A percentile compares a stretch with the other conserved stretches of the same genome.
Conservation (phyloP, 2,113 vertebrate species). For the Nyctereutes procyonoides region DNA sequence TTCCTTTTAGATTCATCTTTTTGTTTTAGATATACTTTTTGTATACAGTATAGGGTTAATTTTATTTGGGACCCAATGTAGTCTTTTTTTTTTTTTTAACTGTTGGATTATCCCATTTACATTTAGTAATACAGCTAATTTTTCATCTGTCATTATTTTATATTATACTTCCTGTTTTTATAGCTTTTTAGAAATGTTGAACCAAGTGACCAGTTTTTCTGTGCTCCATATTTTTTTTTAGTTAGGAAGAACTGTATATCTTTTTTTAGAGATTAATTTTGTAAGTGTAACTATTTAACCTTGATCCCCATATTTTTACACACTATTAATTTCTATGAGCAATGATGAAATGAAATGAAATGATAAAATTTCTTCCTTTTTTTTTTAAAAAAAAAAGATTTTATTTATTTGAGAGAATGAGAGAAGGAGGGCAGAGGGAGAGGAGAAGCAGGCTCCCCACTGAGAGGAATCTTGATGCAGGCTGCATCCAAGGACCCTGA, state of each 20-base stretch:
- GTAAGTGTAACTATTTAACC: not conserved
- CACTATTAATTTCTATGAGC: not conserved
- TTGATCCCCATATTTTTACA: not conserved
- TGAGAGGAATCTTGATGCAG: not conserved
- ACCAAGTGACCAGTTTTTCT: not conserved
- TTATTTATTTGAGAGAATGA: not conserved
- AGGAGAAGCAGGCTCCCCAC: not conserved
- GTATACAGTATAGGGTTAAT: not conserved
- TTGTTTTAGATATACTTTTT: not conserved
- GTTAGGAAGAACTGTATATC: not conserved
- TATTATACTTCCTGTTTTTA: not conserved
- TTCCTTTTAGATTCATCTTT: not conserved
- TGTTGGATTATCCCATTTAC: not conserved
- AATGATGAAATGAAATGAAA: not conserved
- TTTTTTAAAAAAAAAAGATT: not conserved
- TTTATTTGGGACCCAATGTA: not conserved
- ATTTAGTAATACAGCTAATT: not conserved
- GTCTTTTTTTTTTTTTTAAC: not conserved
- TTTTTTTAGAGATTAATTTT: not conserved
- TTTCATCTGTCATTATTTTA: not conserved
- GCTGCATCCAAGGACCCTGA: not conserved
- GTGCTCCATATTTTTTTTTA: not conserved
- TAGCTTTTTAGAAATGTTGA: not conserved
- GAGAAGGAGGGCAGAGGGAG: not conserved
- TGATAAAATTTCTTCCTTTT: not conserved